Evolutionary conservation across 2,888 invertebrate species (phyloP).

Genomic region (Cantharis lateralis): DNA sequence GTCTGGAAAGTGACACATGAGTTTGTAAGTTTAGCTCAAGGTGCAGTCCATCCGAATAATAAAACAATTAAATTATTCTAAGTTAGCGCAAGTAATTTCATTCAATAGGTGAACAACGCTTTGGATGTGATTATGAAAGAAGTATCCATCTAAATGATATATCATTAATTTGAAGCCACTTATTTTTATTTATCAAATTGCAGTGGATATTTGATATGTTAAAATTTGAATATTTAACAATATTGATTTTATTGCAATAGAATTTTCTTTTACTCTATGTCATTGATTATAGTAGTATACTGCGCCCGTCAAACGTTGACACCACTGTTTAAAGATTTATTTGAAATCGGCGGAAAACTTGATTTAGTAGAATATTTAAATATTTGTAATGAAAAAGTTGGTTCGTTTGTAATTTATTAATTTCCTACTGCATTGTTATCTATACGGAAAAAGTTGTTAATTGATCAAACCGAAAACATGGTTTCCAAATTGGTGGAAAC

Average conservation of each 20-base stretch:
- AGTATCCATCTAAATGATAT: too few relatives aligned
- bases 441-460: background rate
- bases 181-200: too few relatives aligned
- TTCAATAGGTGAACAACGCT: too few relatives aligned
- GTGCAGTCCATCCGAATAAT: too few relatives aligned
- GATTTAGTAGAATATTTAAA: background rate
- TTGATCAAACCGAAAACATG: background rate
- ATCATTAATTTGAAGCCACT: too few relatives aligned
- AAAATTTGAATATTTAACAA: background rate
- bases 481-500: background rate
- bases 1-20: too few relatives aligned
- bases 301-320: background rate
- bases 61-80: too few relatives aligned
- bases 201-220: too few relatives aligned
- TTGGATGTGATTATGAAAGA: too few relatives aligned
- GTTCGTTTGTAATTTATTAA: background rate
- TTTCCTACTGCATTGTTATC: background rate
- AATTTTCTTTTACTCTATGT: background rate
- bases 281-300: background rate
- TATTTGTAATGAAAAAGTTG: background rate
- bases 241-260: background rate
- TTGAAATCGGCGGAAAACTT: background rate
- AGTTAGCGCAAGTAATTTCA: too few relatives aligned
- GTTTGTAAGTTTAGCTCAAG: too few relatives aligned
- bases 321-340: background rate